Percentiles rank a stretch among this genome's conserved stretches.
Evolutionary conservation across 1,140 invertebrate species (phyloP).

Genomic region (Bradysia coprophila): DNA sequence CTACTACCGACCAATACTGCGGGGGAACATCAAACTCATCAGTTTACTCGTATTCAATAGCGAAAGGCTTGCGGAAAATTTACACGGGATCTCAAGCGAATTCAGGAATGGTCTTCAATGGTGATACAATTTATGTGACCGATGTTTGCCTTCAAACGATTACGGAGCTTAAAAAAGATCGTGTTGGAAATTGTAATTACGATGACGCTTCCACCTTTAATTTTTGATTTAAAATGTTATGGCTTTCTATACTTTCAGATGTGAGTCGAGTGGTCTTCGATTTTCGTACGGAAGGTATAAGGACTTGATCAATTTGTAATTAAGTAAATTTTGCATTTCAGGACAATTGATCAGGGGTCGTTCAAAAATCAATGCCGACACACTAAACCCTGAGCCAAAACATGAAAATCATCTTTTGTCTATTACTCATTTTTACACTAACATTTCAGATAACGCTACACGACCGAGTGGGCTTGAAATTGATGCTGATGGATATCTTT

Average conservation of each 20-base stretch:
- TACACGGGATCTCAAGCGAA: not conserved
- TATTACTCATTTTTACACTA: not conserved
- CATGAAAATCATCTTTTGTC: not conserved
- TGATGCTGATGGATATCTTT: not conserved
- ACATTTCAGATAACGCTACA: not conserved
- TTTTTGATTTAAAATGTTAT: not conserved
- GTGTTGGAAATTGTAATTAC: not conserved
- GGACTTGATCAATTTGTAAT: too few relatives aligned
- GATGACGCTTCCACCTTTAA: not conserved
- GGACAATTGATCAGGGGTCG: too few relatives aligned
- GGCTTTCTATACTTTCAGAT: not conserved
- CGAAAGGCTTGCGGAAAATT: not conserved
- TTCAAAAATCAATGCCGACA: too few relatives aligned
- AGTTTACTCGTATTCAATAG: not conserved
- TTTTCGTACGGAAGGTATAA: not conserved
- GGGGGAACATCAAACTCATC: too few relatives aligned
- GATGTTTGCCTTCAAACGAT: not conserved
- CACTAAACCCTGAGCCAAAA: not conserved
- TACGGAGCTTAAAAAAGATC: not conserved
- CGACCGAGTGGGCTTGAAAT: not conserved
- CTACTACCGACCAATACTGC: too few relatives aligned
- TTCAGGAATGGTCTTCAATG: not conserved
- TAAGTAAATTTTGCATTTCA: too few relatives aligned
- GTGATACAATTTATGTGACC: not conserved
- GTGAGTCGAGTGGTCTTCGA: not conserved